Percentiles rank a stretch among this genome's conserved stretches.
Evolutionary conservation across 2,113 vertebrate species (phyloP).

Genomic region (Serilophus lunatus): DNA sequence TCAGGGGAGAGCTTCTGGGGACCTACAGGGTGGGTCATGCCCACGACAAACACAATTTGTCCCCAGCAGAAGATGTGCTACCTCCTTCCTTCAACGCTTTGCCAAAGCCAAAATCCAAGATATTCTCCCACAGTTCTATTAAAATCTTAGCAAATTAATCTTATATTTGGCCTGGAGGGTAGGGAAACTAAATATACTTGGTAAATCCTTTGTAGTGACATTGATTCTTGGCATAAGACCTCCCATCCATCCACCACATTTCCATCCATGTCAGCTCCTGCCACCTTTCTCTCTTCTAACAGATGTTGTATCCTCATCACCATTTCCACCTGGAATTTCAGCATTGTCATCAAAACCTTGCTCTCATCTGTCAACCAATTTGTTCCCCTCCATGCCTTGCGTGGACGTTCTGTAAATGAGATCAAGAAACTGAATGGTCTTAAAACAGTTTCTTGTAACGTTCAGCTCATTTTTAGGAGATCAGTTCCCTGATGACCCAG

Average conservation of each 20-base stretch:
- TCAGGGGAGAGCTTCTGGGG: neutral
- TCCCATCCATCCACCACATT: neutral
- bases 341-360: neutral
- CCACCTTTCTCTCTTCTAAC: neutral
- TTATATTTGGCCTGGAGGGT: neutral
- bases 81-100: neutral
- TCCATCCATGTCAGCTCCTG: neutral
- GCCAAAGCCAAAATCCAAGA: neutral
- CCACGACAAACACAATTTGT: neutral
- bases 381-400: fast-evolving
- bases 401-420: neutral
- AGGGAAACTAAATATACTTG: neutral
- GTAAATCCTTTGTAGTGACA: neutral
- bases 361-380: neutral
- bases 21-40: neutral
- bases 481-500: neutral
- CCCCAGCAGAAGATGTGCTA: neutral
- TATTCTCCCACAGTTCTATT: neutral
- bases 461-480: neutral
- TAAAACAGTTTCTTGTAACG: neutral
- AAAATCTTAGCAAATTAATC: neutral
- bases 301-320: neutral
- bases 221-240: neutral
- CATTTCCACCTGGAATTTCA: neutral
- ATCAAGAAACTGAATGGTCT: neutral